These are phyloP conservation scores for Anniella stebbinsi DNA, from an alignment of 2,797 vertebrate species.

Conservation along the genomic window DNA sequence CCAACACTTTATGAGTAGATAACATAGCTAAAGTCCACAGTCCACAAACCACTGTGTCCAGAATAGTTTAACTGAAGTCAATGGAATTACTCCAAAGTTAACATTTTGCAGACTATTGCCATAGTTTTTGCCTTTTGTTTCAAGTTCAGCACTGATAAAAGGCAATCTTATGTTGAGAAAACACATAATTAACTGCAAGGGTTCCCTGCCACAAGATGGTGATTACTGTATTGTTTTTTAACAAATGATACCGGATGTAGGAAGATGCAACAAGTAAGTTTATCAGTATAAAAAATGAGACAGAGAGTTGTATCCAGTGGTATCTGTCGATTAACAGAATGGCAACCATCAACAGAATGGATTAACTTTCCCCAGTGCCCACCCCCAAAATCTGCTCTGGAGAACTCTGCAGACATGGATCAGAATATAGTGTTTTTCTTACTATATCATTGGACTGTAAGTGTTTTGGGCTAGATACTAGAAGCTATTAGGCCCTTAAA, in stretches of 20 bases:
- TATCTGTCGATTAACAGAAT: background rate
- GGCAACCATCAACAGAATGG: background rate
- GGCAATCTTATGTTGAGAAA: background rate
- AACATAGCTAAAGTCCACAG: background rate
- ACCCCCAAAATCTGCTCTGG: background rate
- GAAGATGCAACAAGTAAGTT: background rate
- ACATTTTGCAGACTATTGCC: background rate
- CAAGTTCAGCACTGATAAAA: background rate
- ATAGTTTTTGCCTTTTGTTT: slow-evolving; percentile 9
- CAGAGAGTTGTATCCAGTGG: background rate
- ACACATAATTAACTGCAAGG: background rate
- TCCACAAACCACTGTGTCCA: background rate
- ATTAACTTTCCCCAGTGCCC: background rate
- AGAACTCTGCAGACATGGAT: no score
- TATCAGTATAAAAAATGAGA: background rate
- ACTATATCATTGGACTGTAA: background rate
- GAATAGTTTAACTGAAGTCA: slow-evolving; percentile 4
- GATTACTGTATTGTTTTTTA: background rate
- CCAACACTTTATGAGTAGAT: background rate
- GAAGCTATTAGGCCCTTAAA: no score
- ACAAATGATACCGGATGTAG: background rate
- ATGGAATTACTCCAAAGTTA: background rate
- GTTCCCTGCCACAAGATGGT: background rate
- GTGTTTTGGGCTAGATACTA: background rate
- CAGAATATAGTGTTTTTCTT: background rate